phyloP scores from a whole-genome alignment of 2,113 vertebrate species.

The Turnix velox region DNA sequence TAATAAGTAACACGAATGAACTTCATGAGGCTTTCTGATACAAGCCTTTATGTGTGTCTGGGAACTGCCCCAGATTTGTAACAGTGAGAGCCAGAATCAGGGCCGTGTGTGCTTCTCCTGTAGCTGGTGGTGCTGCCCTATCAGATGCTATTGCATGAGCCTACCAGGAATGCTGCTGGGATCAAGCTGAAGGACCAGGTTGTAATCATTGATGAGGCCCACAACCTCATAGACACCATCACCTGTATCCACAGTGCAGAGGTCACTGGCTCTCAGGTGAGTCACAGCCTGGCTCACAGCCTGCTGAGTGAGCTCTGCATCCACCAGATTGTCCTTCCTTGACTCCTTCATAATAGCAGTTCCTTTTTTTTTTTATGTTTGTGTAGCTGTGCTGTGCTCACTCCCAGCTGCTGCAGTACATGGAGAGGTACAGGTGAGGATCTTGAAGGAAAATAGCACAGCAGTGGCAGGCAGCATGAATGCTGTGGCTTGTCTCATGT shows the following conservation, averaged over 20 bases:
- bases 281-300: neutral
- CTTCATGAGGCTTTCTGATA: neutral
- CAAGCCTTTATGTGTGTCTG: neutral
- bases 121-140: constrained; percentile 97
- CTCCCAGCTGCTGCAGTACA: constrained; percentile 90
- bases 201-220: constrained; percentile 92
- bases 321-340: neutral
- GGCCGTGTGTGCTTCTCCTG: neutral
- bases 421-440: constrained; percentile 87
- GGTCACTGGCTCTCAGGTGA: constrained; percentile 89
- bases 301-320: neutral
- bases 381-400: constrained; percentile 87
- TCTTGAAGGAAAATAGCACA: neutral
- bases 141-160: constrained; percentile 90
- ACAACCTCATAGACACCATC: constrained; percentile 94
- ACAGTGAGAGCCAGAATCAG: neutral
- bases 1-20: neutral
- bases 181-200: constrained; percentile 91
- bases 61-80: neutral
- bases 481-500: neutral
- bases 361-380: neutral
- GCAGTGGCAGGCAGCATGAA: neutral
- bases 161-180: constrained; percentile 85
- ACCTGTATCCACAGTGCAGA: constrained; percentile 85
- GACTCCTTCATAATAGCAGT: neutral